Evolutionary conservation across 2,113 vertebrate genomes (phyloP).

Genomic region (Mus pahari): DNA sequence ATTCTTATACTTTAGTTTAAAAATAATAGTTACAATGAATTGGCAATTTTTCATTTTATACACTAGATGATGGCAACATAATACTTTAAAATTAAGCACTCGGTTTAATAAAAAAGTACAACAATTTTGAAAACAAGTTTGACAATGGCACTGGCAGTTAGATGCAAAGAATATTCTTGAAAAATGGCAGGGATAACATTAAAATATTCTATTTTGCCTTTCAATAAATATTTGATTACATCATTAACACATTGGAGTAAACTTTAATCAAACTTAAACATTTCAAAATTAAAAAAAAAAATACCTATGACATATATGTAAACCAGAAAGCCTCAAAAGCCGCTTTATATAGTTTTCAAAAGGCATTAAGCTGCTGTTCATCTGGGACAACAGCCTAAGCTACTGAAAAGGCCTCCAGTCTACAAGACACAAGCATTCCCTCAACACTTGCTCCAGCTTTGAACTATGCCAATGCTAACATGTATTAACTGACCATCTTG

Average conservation of each 20-base stretch:
- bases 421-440: conserved; percentile 63
- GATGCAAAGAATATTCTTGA: conserved; percentile 86
- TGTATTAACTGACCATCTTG: conserved; percentile 72
- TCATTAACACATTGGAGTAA: conserved; percentile 77
- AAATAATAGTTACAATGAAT: conserved; percentile 90
- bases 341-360: conserved; percentile 75
- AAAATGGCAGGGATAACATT: conserved; percentile 87
- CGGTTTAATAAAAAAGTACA: conserved; percentile 87
- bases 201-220: conserved; percentile 85
- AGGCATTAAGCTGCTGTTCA: conserved; percentile 67
- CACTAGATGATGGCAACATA: conserved; percentile 89
- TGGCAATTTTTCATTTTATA: conserved; percentile 90
- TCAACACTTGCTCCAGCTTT: conserved; percentile 79
- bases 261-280: conserved; percentile 83
- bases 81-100: conserved; percentile 90
- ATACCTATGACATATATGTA: conserved; percentile 48
- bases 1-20: conserved; percentile 87
- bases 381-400: conserved; percentile 69
- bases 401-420: conserved; percentile 74
- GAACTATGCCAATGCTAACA: conserved; percentile 60
- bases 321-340: conserved; percentile 78
- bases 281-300: conserved; percentile 68
- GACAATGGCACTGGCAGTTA: conserved; percentile 91
- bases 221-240: conserved; percentile 89
- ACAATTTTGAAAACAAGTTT: conserved; percentile 85